phyloP scores from a whole-genome alignment of 2,113 vertebrate species.

The Daubentonia madagascariensis region DNA sequence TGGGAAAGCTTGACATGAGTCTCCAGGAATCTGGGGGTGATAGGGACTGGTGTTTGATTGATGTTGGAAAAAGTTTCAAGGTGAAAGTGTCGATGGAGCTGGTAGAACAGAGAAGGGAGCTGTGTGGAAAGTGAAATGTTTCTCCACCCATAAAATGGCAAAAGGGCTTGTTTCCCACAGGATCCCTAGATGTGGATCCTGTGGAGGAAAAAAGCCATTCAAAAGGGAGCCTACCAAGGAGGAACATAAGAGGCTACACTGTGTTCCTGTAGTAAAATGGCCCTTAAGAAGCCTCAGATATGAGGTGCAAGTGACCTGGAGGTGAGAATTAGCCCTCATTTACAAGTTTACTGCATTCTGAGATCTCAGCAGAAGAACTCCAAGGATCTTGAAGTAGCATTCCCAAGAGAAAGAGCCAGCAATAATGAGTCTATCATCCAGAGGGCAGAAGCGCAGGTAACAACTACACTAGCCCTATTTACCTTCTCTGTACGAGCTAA shows the following conservation, averaged over 20 bases:
- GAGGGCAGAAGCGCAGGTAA: not conserved
- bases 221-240: not conserved
- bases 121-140: not conserved
- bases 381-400: not conserved
- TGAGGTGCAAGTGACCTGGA: not conserved
- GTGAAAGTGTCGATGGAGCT: not conserved
- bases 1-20: not conserved
- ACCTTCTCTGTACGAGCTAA: not conserved
- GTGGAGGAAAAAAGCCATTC: not conserved
- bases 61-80: not conserved
- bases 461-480: accelerated
- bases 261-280: not conserved
- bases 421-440: not conserved
- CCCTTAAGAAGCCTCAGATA: not conserved
- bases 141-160: not conserved
- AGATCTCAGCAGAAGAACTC: not conserved
- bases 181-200: not conserved
- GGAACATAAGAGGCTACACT: accelerated
- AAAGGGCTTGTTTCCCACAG: not conserved
- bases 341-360: not conserved
- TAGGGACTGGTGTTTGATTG: not conserved
- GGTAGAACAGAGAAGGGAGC: not conserved
- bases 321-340: not conserved
- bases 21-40: not conserved
- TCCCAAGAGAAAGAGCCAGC: not conserved